Conservation (phyloP, 2,888 invertebrate genomes). For the Argyresthia albistria region DNA sequence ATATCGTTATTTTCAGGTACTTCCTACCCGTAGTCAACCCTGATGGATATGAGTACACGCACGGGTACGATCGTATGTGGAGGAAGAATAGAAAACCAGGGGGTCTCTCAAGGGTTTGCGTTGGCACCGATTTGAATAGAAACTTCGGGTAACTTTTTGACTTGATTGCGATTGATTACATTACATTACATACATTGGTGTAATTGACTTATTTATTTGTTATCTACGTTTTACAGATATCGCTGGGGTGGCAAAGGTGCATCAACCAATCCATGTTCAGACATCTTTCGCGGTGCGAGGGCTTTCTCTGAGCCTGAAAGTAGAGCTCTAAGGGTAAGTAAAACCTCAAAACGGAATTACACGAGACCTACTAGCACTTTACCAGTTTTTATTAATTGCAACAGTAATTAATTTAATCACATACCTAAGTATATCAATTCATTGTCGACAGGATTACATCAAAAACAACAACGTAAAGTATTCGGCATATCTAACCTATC, state of each 20-base stretch:
- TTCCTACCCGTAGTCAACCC: conserved; percentile 85
- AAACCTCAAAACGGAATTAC: neutral
- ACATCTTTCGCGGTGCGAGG: conserved; percentile 84
- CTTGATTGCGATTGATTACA: neutral
- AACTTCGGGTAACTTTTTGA: conserved; percentile 79
- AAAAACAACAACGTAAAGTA: conserved; percentile 65
- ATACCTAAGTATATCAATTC: too few relatives aligned
- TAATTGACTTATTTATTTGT: neutral
- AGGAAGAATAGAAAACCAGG: conserved; percentile 80
- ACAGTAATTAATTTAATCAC: too few relatives aligned
- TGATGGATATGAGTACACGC: conserved; percentile 91
- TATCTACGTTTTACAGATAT: conserved; percentile 54
- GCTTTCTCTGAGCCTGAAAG: conserved; percentile 93
- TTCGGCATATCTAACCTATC: conserved; percentile 83
- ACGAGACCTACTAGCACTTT: too few relatives aligned
- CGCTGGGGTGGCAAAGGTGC: conserved; percentile 92
- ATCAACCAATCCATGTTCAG: conserved; percentile 85
- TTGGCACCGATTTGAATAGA: conserved; percentile 86
- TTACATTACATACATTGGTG: neutral
- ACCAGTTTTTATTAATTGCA: neutral
- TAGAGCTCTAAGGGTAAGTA: conserved; percentile 69
- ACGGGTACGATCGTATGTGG: conserved; percentile 86
- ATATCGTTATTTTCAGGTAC: conserved; percentile 53
- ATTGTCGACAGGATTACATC: conserved; percentile 58
- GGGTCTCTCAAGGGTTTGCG: conserved; percentile 66